Evolutionary conservation across 2,797 vertebrate genomes (phyloP).

Genomic region (Diplodus puntazzo): DNA sequence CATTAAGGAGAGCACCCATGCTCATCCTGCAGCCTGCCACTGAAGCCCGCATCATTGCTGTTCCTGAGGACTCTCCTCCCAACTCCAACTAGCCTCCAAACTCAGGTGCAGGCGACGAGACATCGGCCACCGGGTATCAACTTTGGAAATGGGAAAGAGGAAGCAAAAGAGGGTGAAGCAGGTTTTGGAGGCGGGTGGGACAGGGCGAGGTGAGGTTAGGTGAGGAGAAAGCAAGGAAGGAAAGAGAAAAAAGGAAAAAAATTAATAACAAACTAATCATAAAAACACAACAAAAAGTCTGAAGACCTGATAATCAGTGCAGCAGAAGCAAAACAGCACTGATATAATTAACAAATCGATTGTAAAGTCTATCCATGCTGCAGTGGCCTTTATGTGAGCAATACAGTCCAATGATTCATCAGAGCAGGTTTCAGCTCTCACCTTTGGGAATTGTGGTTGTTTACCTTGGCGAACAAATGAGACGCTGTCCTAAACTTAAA

Average conservation of each 20-base stretch:
- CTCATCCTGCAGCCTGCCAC: constrained; percentile 90
- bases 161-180: not conserved
- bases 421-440: constrained; percentile 35
- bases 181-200: not conserved
- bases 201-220: not conserved
- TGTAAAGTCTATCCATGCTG: constrained; percentile 12
- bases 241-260: not conserved
- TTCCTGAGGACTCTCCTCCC: constrained; percentile 73
- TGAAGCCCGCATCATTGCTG: constrained; percentile 82
- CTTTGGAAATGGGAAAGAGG: constrained; percentile 36
- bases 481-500: constrained; percentile 57
- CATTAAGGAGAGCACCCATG: constrained; percentile 92
- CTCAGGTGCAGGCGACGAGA: constrained; percentile 48
- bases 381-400: constrained; percentile 32
- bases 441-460: constrained; percentile 47
- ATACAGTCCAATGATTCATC: constrained; percentile 44
- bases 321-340: constrained; percentile 17
- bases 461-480: constrained; percentile 59
- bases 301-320: not conserved
- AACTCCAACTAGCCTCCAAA: constrained; percentile 61
- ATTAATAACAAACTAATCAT: constrained; percentile 14
- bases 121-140: constrained; percentile 45
- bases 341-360: constrained; percentile 42
- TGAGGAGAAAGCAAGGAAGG: not conserved
- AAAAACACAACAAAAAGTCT: constrained; percentile 5